phyloP scores from a whole-genome alignment of 2,113 vertebrate species.

The Chlorodrepanis virens region DNA sequence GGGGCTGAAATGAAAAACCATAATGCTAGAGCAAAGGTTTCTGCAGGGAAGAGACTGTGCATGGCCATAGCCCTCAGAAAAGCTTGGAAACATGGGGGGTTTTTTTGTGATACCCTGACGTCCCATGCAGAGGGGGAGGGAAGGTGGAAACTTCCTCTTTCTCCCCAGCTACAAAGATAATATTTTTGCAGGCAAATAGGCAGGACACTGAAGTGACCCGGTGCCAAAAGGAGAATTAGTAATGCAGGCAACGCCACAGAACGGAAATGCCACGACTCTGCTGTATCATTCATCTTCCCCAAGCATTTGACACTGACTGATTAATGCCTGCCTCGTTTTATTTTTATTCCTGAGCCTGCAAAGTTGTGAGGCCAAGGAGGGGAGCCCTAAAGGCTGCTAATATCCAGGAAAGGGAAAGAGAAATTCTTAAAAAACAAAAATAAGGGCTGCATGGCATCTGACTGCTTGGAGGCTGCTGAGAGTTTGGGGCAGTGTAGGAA shows the following conservation, averaged over 20 bases:
- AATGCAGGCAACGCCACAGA: not conserved
- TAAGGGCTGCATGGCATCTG: not conserved
- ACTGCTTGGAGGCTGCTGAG: not conserved
- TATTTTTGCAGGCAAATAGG: slow-evolving; percentile 47
- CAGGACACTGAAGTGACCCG: slow-evolving; percentile 21
- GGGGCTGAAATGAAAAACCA: not conserved
- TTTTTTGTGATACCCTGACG: not conserved
- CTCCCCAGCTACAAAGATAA: slow-evolving; percentile 38
- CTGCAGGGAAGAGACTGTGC: not conserved
- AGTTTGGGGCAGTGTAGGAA: not conserved
- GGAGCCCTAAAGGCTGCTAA: not conserved
- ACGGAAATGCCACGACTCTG: slow-evolving; percentile 52
- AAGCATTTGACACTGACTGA: slow-evolving; percentile 41
- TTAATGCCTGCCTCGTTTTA: slow-evolving; percentile 42
- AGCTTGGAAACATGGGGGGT: not conserved
- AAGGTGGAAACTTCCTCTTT: not conserved
- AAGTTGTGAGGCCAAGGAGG: slow-evolving; percentile 4
- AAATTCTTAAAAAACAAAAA: not conserved
- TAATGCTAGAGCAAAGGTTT: not conserved
- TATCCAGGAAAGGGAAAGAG: not conserved
- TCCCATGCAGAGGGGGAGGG: not conserved
- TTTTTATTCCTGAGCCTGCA: slow-evolving; percentile 1
- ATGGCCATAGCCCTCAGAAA: not conserved
- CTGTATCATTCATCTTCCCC: slow-evolving; percentile 38
- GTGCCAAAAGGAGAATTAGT: slow-evolving; percentile 10